These are phyloP conservation scores for Fratercula arctica DNA, from an alignment of 2,797 vertebrate genomes.

Conservation along the genomic window DNA sequence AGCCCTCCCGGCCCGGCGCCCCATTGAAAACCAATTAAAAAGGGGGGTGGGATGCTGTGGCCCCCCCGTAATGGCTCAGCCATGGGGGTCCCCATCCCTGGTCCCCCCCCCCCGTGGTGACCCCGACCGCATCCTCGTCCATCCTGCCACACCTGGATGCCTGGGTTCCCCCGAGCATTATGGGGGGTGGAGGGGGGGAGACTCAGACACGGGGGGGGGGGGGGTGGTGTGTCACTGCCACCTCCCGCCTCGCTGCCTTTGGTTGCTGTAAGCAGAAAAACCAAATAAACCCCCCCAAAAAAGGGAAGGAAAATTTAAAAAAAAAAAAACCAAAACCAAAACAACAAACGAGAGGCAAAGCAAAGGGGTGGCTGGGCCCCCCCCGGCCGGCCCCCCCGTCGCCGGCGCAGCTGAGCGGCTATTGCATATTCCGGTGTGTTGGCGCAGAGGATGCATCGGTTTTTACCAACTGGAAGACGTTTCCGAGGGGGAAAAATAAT, in stretches of 20 bases:
- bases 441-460: conserved; percentile 51
- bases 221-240: neutral
- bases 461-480: conserved; percentile 76
- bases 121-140: neutral
- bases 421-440: conserved; percentile 77
- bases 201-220: neutral
- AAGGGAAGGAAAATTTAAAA: neutral
- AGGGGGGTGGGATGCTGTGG: neutral
- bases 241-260: conserved; percentile 52
- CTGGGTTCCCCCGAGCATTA: neutral
- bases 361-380: neutral
- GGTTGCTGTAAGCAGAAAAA: neutral
- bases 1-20: neutral
- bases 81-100: neutral
- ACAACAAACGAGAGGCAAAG: neutral
- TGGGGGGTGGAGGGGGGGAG: no score
- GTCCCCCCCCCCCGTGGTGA: neutral
- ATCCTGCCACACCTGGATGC: neutral
- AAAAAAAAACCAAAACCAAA: neutral
- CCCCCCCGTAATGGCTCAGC: neutral
- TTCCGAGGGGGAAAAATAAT: neutral
- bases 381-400: neutral
- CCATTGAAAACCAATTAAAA: neutral
- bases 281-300: neutral
- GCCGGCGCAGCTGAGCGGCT: neutral